Evolutionary conservation across 2,113 vertebrate genomes (phyloP), one percentile per base, ranked within the genome.

Genomic region (Heteronetta atricapilla): DNA sequence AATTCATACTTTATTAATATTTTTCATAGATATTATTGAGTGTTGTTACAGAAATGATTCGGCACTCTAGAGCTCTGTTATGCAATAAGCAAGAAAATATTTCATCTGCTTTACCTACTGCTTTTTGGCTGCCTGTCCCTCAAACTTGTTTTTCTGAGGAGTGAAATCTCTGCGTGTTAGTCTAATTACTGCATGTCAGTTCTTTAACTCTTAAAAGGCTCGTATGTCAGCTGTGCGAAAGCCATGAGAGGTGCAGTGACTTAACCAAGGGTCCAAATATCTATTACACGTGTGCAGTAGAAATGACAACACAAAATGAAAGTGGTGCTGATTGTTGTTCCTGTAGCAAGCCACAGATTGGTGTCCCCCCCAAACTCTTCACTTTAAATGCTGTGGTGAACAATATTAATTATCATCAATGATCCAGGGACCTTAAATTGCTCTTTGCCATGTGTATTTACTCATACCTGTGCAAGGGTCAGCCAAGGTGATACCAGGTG

Each of bases 141-240:
- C 89, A 77, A 75, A 86, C 52, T 75, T 91, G 92, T 87, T 91
- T 91, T 89, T 75, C 66, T 56, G 13, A 79, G 77, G 56, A 75
- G 70, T 66, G 38, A 66, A 82, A 82, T 85, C 81, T 86, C 62
- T 82, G 28, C 34, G 11, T 52, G 62, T 91, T 75, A 91, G 50
- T 55, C 50, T 79, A 66, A 86, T 89, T 69, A 60, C 56, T 86
- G 46, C 33, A 23, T 0, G 5, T 67, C 64, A 58, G 53, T 75
- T 86, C n/a, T 63, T 80, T 48, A 42, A 38, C 23, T 83, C 40
- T 80, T 89, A 58, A 56, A 79, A 66, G 62, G 72, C 63, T 73
- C 86, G 26, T 66, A 31, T 22, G 50, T 82, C 3, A 2, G 40
- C 56, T 89, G 2, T 58, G 20, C 18, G 44, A 60, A 66, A 69